Base-by-base conservation (phyloP, 2,797 vertebrate species). In the Masticophis lateralis region DNA sequence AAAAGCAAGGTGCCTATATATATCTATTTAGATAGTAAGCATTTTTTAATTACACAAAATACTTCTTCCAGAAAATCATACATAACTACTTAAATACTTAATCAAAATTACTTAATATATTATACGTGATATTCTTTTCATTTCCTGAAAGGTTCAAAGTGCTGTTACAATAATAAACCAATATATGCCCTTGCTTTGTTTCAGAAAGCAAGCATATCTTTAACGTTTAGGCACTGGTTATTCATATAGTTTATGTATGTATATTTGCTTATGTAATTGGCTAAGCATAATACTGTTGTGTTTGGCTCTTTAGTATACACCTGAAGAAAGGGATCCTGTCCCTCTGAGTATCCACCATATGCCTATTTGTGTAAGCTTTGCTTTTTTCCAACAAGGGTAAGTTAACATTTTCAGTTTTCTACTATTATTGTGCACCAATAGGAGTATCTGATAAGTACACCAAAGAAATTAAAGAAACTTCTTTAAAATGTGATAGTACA, bases 341-440 rank as follows among this genome's bases (percentile, higher is more conserved):
- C 98, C 99, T 2, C 94, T 99, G 94, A 99, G 98, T 79, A 98
- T 99, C 96, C 99, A 99, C 96, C 99, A 99, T 97, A 99, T 99
- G 99, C 99, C 99, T 11, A 98, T 99, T 94, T 99, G 98, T 92
- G 98, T 99, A 97, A 99, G 99, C 96, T 99, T 99, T 96, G 98
- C 99, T 93, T 99, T 99, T 97, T 99, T 99, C 96, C 98, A 99
- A 89, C 98, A 99, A 97, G 99, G 99, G 99, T 99, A 96, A 98
- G 98, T 96, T 93, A 61, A 18, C 27, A 83, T 59, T 86, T 8
- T 5, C 20, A 13, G 4, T 60, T 74, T 92, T 32, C 16, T 47
- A 69, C 16, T 0, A 83, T 90, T 18, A 86, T 47, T 27, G 66
- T 37, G 66, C n/a, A 74, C 2, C 14, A 37, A 37, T 37, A 37